Base-by-base conservation (phyloP, 2,113 vertebrate species). In the Grallaria varia region DNA sequence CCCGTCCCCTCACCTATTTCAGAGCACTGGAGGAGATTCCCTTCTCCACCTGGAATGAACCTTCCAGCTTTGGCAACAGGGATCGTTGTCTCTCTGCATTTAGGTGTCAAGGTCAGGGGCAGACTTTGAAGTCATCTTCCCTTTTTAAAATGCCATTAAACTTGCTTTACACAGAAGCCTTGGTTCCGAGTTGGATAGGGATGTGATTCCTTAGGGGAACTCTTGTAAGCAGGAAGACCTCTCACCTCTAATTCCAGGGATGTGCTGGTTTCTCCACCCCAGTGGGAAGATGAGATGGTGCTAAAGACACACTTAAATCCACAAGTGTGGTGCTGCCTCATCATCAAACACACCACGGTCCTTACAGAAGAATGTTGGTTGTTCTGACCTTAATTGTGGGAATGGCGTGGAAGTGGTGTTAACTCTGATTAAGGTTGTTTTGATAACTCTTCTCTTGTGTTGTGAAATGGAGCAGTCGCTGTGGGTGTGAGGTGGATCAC, bases 331-430 rank as follows among this genome's bases (percentile, higher is more conserved):
- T 59, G 39, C 78, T 78, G 47, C 58, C 66, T 49, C 5, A 1
- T 35, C 58, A 12, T 25, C 74, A 31, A 62, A 14, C 37, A 4
- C 12, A 12, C 18, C 20, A 0, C 16, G 33, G 17, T 7, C 28
- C 75, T 59, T 37, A 0, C 8, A 2, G 31, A 7, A 3, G 8
- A 50, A 1, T 20, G 5, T 4, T 31, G 49, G 40, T 27, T 27
- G 64, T 74, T 39, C 23, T 21, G n/a, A 37, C 30, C 18, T n/a
- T 3, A 4, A 0, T 0, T 31, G 14, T 7, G 18, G 50, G 44
- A 35, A 8, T 0, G 4, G 27, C 0, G 0, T 40, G 35, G 82
- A 37, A 55, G 7, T 14, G 33, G 16, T 6, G 30, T 24, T 30
- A 14, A 1, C 12, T 73, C 31, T 13, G 77, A 1, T 31, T 13